Evolutionary conservation across 2,797 vertebrate species (phyloP).

Genomic region (Peromyscus aztecus): DNA sequence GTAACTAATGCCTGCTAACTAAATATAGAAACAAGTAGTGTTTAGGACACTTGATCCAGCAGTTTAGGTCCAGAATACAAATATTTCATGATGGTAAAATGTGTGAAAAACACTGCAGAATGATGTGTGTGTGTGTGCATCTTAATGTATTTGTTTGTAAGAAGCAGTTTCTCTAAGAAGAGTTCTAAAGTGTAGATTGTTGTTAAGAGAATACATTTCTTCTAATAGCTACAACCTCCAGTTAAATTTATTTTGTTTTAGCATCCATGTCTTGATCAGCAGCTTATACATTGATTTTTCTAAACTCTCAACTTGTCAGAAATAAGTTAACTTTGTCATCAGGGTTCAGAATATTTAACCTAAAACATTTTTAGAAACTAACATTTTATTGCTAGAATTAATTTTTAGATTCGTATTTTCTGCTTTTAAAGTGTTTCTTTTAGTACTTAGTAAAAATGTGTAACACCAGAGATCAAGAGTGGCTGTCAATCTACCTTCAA

Average conservation of each 20-base stretch:
- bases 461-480: not conserved
- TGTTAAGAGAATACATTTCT: not conserved
- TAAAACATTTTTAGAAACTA: not conserved
- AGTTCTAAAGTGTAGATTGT: not conserved
- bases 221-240: not conserved
- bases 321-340: not conserved
- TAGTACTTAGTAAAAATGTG: not conserved
- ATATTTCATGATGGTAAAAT: not conserved
- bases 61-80: not conserved
- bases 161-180: not conserved
- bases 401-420: not conserved
- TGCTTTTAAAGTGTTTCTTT: not conserved
- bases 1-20: not conserved
- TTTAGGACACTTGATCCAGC: not conserved
- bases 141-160: not conserved
- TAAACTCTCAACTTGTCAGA: not conserved
- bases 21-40: not conserved
- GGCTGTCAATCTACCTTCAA: not conserved
- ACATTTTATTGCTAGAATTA: not conserved
- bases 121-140: not conserved
- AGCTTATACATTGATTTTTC: not conserved
- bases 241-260: not conserved
- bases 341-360: not conserved
- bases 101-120: not conserved
- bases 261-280: not conserved